Base-by-base conservation (phyloP, 2,113 vertebrate genomes). In the Oxyura jamaicensis region DNA sequence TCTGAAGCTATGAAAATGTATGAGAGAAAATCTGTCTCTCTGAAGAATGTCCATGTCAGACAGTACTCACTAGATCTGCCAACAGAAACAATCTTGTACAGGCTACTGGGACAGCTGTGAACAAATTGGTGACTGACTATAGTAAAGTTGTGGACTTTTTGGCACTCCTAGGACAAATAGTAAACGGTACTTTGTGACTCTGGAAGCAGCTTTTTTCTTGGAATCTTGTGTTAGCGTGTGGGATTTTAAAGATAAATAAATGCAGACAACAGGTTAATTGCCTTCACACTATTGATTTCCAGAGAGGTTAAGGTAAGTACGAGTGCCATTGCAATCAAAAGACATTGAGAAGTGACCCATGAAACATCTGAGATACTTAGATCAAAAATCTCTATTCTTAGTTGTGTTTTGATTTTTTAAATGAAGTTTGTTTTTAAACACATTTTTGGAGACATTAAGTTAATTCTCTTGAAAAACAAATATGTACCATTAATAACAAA, bases 141-240 rank as follows among this genome's bases (percentile, higher is more conserved):
- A 15, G 23, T 31, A 9, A 6, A 10, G 14, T 13, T 59, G 31
- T 31, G 42, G 4, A 12, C 35, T 26, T 20, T 46, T 36, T 46
- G 39, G 42, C 87, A 52, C 26, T 48, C 33, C 13, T 11, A 59
- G 16, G n/a, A 36, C 25, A 77, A 74, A 52, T 8, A 53, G 33
- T 17, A 83, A 90, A 33, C 10, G 55, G 16, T 19, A 15, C 14
- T 73, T 62, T 36, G 31, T 22, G 31, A 67, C 52, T 50, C 89
- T 63, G 69, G 62, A 78, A 82, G 20, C 14, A 56, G 17, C 13
- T 75, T 75, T 83, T 59, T 41, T 28, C 36, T 84, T 41, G 5
- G n/a, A 36, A 31, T 44, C 55, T 36, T 1, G 0, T 21, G 8
- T 10, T 67, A 53, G 52, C 33, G 42, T 68, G 7, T 35, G 17